Conservation (phyloP, 1,140 invertebrate genomes). For the Eurosta solidaginis region DNA sequence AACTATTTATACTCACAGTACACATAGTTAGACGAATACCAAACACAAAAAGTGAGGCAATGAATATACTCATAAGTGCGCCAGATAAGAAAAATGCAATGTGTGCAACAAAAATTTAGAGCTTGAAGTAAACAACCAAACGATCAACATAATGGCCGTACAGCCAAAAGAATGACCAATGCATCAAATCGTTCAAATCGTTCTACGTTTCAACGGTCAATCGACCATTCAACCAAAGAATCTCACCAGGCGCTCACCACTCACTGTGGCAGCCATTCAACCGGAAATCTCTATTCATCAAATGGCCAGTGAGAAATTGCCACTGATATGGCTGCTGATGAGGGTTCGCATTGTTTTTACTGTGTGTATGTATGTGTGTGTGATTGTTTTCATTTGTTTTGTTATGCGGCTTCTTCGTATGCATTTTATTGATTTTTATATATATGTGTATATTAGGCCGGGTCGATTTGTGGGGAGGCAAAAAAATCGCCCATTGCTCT, state of each 20-base stretch:
- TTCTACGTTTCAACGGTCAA: too few species aligned
- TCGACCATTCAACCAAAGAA: background rate
- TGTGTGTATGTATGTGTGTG: background rate
- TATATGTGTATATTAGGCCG: too few species aligned
- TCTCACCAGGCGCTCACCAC: background rate
- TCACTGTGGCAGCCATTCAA: background rate
- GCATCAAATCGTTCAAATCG: constrained; percentile 12
- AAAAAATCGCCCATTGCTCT: too few species aligned
- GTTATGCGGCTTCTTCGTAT: background rate
- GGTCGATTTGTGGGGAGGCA: too few species aligned
- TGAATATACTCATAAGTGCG: background rate
- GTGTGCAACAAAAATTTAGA: background rate
- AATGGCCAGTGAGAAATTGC: constrained; percentile 14
- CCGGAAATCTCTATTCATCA: constrained; percentile 25
- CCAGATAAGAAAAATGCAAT: background rate
- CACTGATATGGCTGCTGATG: constrained; percentile 15
- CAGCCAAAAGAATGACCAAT: background rate
- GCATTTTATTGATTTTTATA: background rate
- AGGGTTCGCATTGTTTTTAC: constrained; percentile 2
- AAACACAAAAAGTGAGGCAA: too few species aligned
- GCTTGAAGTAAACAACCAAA: too few species aligned
- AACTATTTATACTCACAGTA: too few species aligned
- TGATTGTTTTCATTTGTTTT: background rate
- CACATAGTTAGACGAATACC: too few species aligned
- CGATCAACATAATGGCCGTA: background rate